Evolutionary conservation across 2,888 invertebrate genomes (phyloP), one percentile per base, ranked within the genome.

Genomic region (Stratiomys singularior): DNA sequence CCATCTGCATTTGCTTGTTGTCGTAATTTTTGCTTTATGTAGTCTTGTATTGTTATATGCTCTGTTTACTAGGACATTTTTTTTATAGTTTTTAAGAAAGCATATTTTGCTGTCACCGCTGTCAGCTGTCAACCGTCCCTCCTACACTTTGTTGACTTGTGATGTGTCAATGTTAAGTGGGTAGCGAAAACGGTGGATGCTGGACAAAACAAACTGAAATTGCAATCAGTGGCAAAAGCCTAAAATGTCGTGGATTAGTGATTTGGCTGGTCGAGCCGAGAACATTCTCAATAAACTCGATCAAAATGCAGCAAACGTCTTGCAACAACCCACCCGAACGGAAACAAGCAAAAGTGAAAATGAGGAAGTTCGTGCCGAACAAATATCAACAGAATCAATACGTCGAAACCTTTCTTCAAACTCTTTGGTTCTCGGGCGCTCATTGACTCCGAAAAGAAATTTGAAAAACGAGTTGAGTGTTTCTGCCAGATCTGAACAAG

Each of bases 261-360:
- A 91, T 79, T 88, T 93, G 77, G 93, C 93, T 78, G 93, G 92
- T 30, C 93, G 90, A 85, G 94, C 94, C 15, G 94, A 94, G 84
- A 90, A 89, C 83, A 89, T 94, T 78, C 88, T 95, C 23, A 94
- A 93, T 83, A 92, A 92, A 83, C 86, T 94, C 27, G 94, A 94
- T 82, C 90, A 93, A 83, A 91, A 92, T 84, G 93, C 94, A 27
- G 93, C 93, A 0, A 90, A 88, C 23, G 93, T 91, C 21, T 84
- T 92, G 66, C 88, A 89, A 72, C 87, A 86, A 82, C 86, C 87
- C 79, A 85, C 82, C 78, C 85, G 81, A 9, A 74, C 82, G 44
- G 87, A 85, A 82, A 77, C 80, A 64, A 23, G 5, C 21, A 72
- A 76, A 74, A 28, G 15, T 25, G 58, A 67, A 69, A 27, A 18